Percentiles rank a stretch among this genome's conserved stretches.
Evolutionary conservation across 2,797 vertebrate genomes (phyloP).

Genomic region (Gastrophryne carolinensis): DNA sequence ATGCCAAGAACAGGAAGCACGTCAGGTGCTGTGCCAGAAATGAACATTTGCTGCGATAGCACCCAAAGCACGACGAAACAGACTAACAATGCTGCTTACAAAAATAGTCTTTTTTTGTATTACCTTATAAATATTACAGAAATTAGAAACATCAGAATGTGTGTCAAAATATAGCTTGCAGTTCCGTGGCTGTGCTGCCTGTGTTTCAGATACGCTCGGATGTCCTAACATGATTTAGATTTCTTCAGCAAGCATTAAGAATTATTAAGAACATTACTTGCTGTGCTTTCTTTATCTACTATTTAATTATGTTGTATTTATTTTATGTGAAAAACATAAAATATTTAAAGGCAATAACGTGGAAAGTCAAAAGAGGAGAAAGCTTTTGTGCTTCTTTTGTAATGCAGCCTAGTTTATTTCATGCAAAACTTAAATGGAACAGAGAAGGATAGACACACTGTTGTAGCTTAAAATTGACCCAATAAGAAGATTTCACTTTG

Average conservation of each 20-base stretch:
- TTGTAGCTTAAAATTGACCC: too few species aligned
- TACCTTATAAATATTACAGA: conserved; percentile 17
- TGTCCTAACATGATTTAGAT: conserved; percentile 5
- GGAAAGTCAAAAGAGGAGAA: conserved; percentile 11
- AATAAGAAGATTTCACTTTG: too few species aligned
- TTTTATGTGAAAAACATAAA: conserved; percentile 38
- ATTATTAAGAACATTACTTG: conserved; percentile 23
- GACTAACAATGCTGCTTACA: background rate
- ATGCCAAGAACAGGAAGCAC: conserved; percentile 36
- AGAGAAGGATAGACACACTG: too few species aligned
- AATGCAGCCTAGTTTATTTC: too few species aligned
- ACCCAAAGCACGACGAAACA: conserved; percentile 2
- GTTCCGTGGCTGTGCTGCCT: background rate
- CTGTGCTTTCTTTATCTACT: conserved; percentile 23
- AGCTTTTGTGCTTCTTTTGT: background rate
- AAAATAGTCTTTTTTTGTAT: conserved; percentile 25
- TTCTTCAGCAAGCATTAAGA: background rate
- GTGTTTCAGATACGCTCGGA: background rate
- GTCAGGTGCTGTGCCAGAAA: conserved; percentile 11
- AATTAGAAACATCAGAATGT: background rate
- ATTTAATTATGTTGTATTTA: conserved; percentile 40
- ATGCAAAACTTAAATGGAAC: too few species aligned
- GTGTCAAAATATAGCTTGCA: background rate
- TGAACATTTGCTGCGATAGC: background rate
- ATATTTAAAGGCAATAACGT: conserved; percentile 22